These are phyloP conservation scores for Melieria crassipennis DNA, from an alignment of 2,888 invertebrate genomes.

Conservation along the genomic window DNA sequence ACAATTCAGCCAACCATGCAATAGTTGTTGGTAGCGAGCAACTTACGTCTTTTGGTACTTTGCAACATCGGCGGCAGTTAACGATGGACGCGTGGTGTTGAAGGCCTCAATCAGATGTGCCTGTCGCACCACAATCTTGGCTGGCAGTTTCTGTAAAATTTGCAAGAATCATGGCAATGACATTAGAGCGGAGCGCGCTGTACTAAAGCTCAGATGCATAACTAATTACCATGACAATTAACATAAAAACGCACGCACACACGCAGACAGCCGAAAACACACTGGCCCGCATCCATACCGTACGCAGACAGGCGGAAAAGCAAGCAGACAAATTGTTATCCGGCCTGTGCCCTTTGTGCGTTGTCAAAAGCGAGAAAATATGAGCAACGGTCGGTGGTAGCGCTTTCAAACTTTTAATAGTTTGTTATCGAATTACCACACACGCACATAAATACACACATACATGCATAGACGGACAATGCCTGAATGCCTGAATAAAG, in stretches of 20 bases:
- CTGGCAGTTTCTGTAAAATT: slow-evolving; percentile 59
- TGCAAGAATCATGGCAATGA: too few species aligned
- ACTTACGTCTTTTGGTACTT: slow-evolving; percentile 83
- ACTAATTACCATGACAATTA: slow-evolving; percentile 26
- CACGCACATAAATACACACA: slow-evolving; percentile 1
- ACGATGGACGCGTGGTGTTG: slow-evolving; percentile 79
- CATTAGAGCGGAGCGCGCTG: too few species aligned
- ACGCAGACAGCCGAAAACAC: neutral
- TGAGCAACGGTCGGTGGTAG: too few species aligned
- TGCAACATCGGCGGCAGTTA: slow-evolving; percentile 74
- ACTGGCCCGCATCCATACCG: too few species aligned
- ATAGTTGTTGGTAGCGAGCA: neutral
- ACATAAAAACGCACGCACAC: slow-evolving; percentile 10
- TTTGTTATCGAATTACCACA: too few species aligned
- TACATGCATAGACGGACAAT: neutral
- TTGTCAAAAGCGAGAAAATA: too few species aligned
- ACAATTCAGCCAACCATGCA: neutral
- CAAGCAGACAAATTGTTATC: too few species aligned
- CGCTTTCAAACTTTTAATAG: too few species aligned
- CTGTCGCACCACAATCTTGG: slow-evolving; percentile 67
- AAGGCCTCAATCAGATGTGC: slow-evolving; percentile 75
- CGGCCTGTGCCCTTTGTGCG: too few species aligned
- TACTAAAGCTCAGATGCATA: slow-evolving; percentile 25
- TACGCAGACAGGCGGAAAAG: too few species aligned
- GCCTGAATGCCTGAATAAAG: too few species aligned